Conservation (phyloP, 2,113 vertebrate genomes). For the Apeltes quadracus region DNA sequence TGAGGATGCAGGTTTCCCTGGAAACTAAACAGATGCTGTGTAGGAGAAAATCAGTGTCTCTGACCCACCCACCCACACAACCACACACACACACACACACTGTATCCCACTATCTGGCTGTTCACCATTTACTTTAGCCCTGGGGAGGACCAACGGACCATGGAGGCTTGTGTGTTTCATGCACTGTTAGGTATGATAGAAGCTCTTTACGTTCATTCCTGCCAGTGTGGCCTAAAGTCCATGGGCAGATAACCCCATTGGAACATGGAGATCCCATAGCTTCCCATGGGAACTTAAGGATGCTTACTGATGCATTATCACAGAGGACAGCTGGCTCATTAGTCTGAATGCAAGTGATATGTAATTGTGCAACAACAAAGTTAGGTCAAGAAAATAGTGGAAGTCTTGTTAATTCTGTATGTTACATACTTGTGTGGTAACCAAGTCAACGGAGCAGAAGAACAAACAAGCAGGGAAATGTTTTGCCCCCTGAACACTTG, state of each 20-base stretch:
- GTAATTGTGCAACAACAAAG: slow-evolving; percentile 1
- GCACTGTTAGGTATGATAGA: slow-evolving; percentile 67
- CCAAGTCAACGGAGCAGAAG: slow-evolving; percentile 51
- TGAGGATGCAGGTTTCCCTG: slow-evolving; percentile 49
- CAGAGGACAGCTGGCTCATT: slow-evolving; percentile 17
- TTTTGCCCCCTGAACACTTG: slow-evolving; percentile 41
- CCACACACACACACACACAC: no score
- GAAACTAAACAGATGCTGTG: slow-evolving; percentile 61
- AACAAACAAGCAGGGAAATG: slow-evolving; percentile 43
- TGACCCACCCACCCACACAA: neutral
- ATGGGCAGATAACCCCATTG: slow-evolving; percentile 43
- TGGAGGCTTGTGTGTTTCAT: slow-evolving; percentile 70
- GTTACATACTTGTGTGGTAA: slow-evolving; percentile 43
- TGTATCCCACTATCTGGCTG: slow-evolving; percentile 32
- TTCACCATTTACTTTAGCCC: slow-evolving; percentile 53
- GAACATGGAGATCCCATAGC: slow-evolving; percentile 43
- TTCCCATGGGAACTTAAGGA: slow-evolving; percentile 42
- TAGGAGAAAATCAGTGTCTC: slow-evolving; percentile 33
- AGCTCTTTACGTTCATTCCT: slow-evolving; percentile 57
- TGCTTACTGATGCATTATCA: slow-evolving; percentile 43
- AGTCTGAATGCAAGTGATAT: slow-evolving; percentile 27
- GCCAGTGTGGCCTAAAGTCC: slow-evolving; percentile 45
- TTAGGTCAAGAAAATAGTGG: neutral
- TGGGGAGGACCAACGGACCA: slow-evolving; percentile 64
- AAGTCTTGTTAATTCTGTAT: slow-evolving; percentile 29